A percentile compares a stretch with the other conserved stretches of the same genome.
Evolutionary conservation across 53 echinoderm and acorn worm genomes (phyloP).

Genomic region (Luidia sarsii): DNA sequence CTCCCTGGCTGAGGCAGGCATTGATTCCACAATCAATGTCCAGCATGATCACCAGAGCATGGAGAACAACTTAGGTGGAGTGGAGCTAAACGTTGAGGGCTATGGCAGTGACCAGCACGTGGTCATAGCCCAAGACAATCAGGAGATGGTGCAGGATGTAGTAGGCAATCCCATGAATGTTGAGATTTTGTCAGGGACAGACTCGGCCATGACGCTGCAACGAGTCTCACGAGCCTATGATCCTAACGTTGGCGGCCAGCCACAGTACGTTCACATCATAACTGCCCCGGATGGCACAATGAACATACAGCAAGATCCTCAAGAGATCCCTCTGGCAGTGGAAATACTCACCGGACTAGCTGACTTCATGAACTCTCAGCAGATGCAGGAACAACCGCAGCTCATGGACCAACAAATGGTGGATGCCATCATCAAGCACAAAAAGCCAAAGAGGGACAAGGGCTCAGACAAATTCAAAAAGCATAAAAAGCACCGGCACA

Average conservation of each 20-base stretch:
- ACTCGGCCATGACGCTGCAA: slow-evolving; percentile 15
- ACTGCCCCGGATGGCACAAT: slow-evolving; percentile 44
- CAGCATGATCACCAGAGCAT: slow-evolving; percentile 19
- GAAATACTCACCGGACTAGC: slow-evolving; percentile 40
- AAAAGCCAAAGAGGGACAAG: slow-evolving; percentile 29
- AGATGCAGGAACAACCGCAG: slow-evolving; percentile 48
- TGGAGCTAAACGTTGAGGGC: slow-evolving; percentile 33
- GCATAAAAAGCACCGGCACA: neutral
- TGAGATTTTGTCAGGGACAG: slow-evolving; percentile 26
- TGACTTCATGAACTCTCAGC: slow-evolving; percentile 49
- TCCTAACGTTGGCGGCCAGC: slow-evolving; percentile 9
- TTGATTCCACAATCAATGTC: slow-evolving; percentile 28
- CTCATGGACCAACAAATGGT: slow-evolving; percentile 46
- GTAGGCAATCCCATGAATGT: slow-evolving; percentile 30
- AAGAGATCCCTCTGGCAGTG: slow-evolving; percentile 36
- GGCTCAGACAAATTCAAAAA: slow-evolving; percentile 8
- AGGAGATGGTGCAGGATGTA: slow-evolving; percentile 33
- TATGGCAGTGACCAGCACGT: slow-evolving; percentile 18
- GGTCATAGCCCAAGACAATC: slow-evolving; percentile 21
- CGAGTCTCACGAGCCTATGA: slow-evolving; percentile 34
- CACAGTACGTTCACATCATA: slow-evolving; percentile 44
- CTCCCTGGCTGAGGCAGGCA: slow-evolving; percentile 39
- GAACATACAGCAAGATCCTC: slow-evolving; percentile 47
- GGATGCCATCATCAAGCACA: slow-evolving; percentile 44
- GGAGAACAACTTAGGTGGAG: slow-evolving; percentile 4